Base-by-base conservation (phyloP, 2,797 vertebrate species). In the Miichthys miiuy region DNA sequence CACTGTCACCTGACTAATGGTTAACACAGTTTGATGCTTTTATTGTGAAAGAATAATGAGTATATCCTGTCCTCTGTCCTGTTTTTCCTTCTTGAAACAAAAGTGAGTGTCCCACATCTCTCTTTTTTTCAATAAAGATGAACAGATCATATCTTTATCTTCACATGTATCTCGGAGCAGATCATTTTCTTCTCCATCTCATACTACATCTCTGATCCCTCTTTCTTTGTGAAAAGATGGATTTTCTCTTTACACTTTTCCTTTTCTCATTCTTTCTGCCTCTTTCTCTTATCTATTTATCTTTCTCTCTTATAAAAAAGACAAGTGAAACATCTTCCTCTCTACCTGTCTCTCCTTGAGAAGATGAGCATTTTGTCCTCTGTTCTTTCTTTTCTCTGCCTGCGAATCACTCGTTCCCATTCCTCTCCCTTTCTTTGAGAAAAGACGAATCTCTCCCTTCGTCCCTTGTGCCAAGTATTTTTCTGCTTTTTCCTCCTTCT, bases 331-430 rank as follows among this genome's bases (percentile, higher is more conserved):
- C 38, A 25, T 75, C 56, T 55, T 47, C 30, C 14, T 67, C 55
- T 46, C 9, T 12, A 12, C 52, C 34, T 12, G 51, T 38, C 21
- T 34, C 41, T 74, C 68, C 60, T 60, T 66, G 62, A 72, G 50
- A 73, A 72, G 55, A 80, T 7, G 25, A 78, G 58, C 44, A 42
- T 72, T 75, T 75, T 10, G 12, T 81, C 62, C 46, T 73, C 67
- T 9, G 6, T 44, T 65, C 60, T 56, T 25, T 68, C 51, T 61
- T 46, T 48, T 34, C 68, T 10, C 68, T 13, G 9, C 51, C 64
- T 55, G 18, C 34, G 60, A 77, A 79, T 77, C 65, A 42, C 38
- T 54, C 16, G 3, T 17, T 77, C 50, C 46, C 52, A 12, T 46
- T 68, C 46, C 67, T 58, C 57, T 5, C 2, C 57, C 21, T 60